Evolutionary conservation across 2,888 invertebrate genomes (phyloP).

Genomic region (Epistrophe grossulariae): DNA sequence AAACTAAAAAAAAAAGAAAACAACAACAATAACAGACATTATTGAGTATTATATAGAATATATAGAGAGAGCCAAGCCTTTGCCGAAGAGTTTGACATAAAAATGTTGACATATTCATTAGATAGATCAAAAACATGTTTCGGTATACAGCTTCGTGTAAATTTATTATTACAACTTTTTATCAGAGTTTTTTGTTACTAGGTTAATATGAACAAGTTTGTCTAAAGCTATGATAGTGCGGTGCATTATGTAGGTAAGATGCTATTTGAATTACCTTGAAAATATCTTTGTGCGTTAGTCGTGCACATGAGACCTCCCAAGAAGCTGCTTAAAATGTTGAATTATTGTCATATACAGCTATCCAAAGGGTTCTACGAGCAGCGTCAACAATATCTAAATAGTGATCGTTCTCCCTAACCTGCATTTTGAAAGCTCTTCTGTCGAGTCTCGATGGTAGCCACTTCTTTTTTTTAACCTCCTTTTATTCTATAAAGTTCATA

Average conservation of each 20-base stretch:
- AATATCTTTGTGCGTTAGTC: constrained; percentile 1
- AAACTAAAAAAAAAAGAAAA: constrained; percentile 14
- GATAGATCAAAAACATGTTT: constrained; percentile 69
- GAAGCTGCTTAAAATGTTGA: constrained; percentile 27
- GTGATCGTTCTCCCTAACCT: too few species aligned
- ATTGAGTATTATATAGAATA: background rate
- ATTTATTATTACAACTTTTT: constrained; percentile 58
- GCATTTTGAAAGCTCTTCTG: too few species aligned
- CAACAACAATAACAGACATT: constrained; percentile 1
- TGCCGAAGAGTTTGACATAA: constrained; percentile 16
- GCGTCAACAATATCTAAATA: too few species aligned
- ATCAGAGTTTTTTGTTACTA: constrained; percentile 52
- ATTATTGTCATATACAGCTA: background rate
- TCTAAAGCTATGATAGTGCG: background rate
- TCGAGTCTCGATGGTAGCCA: too few species aligned
- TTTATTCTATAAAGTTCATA: too few species aligned
- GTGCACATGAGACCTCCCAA: constrained; percentile 55
- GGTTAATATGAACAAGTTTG: constrained; percentile 64
- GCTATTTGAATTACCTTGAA: constrained; percentile 24
- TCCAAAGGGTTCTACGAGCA: background rate
- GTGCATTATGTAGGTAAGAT: constrained; percentile 12
- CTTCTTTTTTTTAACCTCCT: too few species aligned
- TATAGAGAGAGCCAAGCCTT: constrained; percentile 37
- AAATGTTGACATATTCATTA: constrained; percentile 68
- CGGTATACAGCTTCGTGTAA: constrained; percentile 59